Base-by-base conservation (phyloP, 2,113 vertebrate genomes). In the Tamias sibiricus region DNA sequence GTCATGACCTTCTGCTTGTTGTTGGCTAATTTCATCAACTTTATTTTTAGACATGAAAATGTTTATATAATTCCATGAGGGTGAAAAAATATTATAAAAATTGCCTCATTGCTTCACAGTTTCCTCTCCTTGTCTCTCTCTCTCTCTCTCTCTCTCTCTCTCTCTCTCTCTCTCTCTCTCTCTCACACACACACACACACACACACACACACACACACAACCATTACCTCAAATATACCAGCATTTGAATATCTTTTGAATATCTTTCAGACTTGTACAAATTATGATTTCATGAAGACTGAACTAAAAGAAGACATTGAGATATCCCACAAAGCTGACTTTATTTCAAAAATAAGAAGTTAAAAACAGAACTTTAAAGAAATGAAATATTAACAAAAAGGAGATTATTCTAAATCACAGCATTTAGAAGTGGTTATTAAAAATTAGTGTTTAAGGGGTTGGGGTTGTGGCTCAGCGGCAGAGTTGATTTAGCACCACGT, bases 11-110 rank as follows among this genome's bases (percentile, higher is more conserved):
- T 86, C 44, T 87, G 72, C 68, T 30, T 87, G 42, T 47, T 79
- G 28, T 88, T 87, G 22, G 84, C 76, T 69, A 80, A 59, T 62
- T 89, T 96, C 82, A 94, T 94, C 84, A 95, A 57, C 49, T 89
- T 95, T 95, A 93, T 79, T 98, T 94, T 96, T 83, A 93, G 74
- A 89, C 4, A 83, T 83, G 10, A 96, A 93, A 92, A 86, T 83
- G 8, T 83, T 94, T 90, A 77, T 62, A 16, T 91, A 94, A 77
- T 85, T 91, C n/a, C 68, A 82, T 13, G 19, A 95, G 54, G 28
- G 54, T 92, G 32, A 87, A 88, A 81, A 95, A 47, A 90, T 2
- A 87, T 71, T 35, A 93, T 76, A 81, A 96, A 93, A 95, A 47
- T 32, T 68, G 10, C 44, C 37, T 66, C 16, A 47, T 0, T 59